phyloP scores from a whole-genome alignment of 2,113 vertebrate genomes.

The Casuarius casuarius region DNA sequence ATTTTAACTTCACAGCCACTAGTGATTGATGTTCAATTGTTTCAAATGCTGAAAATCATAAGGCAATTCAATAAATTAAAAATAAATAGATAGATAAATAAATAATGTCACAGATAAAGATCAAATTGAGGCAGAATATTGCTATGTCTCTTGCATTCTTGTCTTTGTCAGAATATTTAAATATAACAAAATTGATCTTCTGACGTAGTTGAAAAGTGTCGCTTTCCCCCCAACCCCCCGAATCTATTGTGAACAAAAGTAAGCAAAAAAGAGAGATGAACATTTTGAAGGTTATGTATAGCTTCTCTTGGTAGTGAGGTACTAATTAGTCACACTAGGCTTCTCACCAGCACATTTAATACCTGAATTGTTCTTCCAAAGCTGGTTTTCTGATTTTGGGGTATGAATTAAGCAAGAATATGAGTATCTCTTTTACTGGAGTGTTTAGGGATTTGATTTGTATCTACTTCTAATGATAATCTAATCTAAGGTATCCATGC shows the following conservation, averaged over 20 bases:
- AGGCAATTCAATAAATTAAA: not conserved
- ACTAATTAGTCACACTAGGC: not conserved
- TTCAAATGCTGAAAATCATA: not conserved
- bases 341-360: not conserved
- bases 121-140: not conserved
- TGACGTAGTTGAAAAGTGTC: not conserved
- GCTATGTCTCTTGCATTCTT: not conserved
- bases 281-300: not conserved
- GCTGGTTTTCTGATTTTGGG: not conserved
- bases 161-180: not conserved
- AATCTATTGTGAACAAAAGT: not conserved
- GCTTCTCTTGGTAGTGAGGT: not conserved
- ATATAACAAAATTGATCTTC: not conserved
- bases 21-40: not conserved
- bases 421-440: not conserved
- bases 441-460: slow-evolving; percentile 24
- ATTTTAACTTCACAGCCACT: not conserved
- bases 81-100: not conserved
- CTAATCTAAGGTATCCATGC: slow-evolving; percentile 38
- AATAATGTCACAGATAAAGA: not conserved
- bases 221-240: not conserved
- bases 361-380: not conserved
- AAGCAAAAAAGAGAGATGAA: not conserved
- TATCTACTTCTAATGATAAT: slow-evolving; percentile 11
- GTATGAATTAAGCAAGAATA: not conserved